Evolutionary conservation across 2,113 vertebrate genomes (phyloP).

Genomic region (Forbesichthys papilliferus): DNA sequence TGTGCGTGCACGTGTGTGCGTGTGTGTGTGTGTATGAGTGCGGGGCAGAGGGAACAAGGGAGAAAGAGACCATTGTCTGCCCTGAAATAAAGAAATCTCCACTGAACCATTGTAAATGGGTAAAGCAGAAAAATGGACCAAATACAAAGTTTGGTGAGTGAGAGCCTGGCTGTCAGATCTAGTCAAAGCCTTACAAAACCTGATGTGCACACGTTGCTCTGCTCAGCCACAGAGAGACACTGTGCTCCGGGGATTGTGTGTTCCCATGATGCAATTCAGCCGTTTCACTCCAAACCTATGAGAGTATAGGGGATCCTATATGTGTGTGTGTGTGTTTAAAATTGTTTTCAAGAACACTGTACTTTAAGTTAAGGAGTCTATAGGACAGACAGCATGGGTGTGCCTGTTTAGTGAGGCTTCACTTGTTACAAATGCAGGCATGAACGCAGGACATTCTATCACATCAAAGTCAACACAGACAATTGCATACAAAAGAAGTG

Average conservation of each 20-base stretch:
- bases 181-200: conserved; percentile 77
- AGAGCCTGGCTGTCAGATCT: conserved; percentile 80
- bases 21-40: conserved; percentile 26
- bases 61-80: conserved; percentile 79
- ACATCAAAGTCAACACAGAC: conserved; percentile 71
- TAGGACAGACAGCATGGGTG: too few relatives aligned
- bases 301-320: conserved; percentile 10
- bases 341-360: not conserved
- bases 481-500: conserved; percentile 72
- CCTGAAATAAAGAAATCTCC: conserved; percentile 92
- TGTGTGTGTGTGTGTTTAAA: conserved; percentile 12
- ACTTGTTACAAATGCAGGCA: conserved; percentile 21
- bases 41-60: conserved; percentile 33
- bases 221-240: conserved; percentile 60
- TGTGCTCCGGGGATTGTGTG: conserved; percentile 57
- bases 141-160: conserved; percentile 76
- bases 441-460: conserved; percentile 58
- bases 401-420: too few relatives aligned
- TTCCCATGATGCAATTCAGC: conserved; percentile 54
- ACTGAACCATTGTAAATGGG: conserved; percentile 92
- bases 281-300: conserved; percentile 40
- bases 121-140: conserved; percentile 85
- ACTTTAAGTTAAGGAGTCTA: too few relatives aligned
- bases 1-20: conserved; percentile 18
- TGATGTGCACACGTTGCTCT: conserved; percentile 72